Conservation (phyloP, 2,113 vertebrate genomes). For the Peucedramus taeniatus region DNA sequence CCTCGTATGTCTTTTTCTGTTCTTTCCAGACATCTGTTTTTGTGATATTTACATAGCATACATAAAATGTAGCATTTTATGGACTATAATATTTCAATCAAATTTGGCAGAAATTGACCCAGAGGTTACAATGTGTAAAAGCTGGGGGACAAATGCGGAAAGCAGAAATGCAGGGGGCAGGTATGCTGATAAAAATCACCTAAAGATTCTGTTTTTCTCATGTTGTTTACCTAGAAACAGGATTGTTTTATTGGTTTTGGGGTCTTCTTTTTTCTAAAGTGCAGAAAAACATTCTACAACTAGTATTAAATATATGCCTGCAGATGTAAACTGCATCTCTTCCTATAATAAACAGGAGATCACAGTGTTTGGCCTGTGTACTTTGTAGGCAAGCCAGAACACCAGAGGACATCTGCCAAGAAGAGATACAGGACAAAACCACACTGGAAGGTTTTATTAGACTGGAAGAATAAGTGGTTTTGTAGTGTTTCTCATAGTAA, state of each 20-base stretch:
- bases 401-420: not conserved
- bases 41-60: not conserved
- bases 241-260: not conserved
- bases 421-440: not conserved
- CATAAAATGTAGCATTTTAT: not conserved
- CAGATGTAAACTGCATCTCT: not conserved
- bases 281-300: not conserved
- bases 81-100: fast-evolving
- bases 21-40: not conserved
- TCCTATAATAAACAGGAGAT: not conserved
- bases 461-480: not conserved
- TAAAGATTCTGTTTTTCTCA: not conserved
- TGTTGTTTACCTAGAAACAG: not conserved
- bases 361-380: not conserved
- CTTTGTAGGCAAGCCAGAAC: not conserved
- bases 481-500: not conserved
- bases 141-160: not conserved
- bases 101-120: not conserved
- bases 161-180: not conserved
- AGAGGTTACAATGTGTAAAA: not conserved
- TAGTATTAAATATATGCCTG: not conserved
- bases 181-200: not conserved
- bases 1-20: not conserved
- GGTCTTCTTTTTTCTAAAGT: not conserved
- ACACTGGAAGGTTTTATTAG: not conserved